These are phyloP conservation scores for Microctonus aethiopoides DNA, from an alignment of 2,888 invertebrate species.

Conservation along the genomic window DNA sequence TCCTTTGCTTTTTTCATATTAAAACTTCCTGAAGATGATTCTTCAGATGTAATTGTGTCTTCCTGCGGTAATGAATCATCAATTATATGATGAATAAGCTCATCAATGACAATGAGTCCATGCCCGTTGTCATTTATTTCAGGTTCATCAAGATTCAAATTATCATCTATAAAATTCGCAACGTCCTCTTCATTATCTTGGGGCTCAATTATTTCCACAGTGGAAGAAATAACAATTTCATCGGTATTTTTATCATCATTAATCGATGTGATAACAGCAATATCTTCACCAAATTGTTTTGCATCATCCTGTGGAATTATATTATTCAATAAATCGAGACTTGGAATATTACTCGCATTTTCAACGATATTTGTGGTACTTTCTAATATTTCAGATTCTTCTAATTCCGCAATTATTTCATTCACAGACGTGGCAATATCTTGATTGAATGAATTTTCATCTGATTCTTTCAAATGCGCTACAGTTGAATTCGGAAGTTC, in stretches of 20 bases:
- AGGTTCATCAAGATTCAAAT: background rate
- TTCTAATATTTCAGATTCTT: slow-evolving; percentile 45
- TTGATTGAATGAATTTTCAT: slow-evolving; percentile 52
- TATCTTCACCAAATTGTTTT: background rate
- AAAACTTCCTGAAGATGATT: slow-evolving; percentile 19
- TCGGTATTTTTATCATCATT: background rate
- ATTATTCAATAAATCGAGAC: background rate
- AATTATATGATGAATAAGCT: slow-evolving; percentile 57
- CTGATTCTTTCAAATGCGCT: slow-evolving; percentile 49
- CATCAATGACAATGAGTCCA: slow-evolving; percentile 49
- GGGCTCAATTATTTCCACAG: background rate
- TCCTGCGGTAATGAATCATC: slow-evolving; percentile 31
- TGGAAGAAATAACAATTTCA: no score
- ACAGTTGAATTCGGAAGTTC: slow-evolving; percentile 51
- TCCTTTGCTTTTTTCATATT: slow-evolving; percentile 27
- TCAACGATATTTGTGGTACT: slow-evolving; percentile 49
- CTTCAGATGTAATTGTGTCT: background rate
- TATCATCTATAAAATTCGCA: background rate
- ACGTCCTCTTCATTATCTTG: background rate
- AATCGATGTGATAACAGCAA: background rate
- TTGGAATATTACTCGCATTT: slow-evolving; percentile 40
- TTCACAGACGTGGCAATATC: slow-evolving; percentile 56
- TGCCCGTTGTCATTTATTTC: background rate
- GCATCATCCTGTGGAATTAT: background rate
- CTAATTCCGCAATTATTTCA: slow-evolving; percentile 57